Percentiles rank a stretch among this genome's conserved stretches.
These are phyloP conservation scores for Sesia apiformis DNA, from an alignment of 2,888 invertebrate species.

Conservation along the genomic window DNA sequence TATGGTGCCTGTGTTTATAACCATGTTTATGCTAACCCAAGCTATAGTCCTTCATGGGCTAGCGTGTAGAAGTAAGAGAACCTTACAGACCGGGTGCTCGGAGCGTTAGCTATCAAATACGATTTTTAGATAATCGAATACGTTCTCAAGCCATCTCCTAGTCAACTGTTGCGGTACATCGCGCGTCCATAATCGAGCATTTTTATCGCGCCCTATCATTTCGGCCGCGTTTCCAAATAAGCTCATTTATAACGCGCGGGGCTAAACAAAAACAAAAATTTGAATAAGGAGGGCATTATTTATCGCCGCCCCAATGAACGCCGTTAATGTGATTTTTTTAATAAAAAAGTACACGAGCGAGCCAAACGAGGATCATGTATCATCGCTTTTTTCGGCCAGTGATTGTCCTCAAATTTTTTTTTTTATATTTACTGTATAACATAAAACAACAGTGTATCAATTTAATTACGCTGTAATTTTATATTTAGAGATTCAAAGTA, in stretches of 20 bases:
- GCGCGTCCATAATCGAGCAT: conserved; percentile 45
- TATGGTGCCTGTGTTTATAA: too few relatives aligned
- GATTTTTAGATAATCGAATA: too few relatives aligned
- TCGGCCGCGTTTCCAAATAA: conserved; percentile 63
- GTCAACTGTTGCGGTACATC: conserved; percentile 8
- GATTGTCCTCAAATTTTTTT: conserved; percentile 56
- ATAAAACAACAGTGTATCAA: conserved; percentile 50
- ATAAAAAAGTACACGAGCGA: conserved; percentile 56
- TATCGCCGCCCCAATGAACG: conserved; percentile 74
- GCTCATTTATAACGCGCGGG: conserved; percentile 71
- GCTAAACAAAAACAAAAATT: conserved; percentile 72
- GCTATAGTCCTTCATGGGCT: too few relatives aligned
- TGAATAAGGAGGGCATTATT: conserved; percentile 75
- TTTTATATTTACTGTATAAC: conserved; percentile 42
- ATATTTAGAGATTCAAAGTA: conserved; percentile 10
- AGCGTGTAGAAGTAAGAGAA: too few relatives aligned
- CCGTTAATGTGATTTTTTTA: conserved; percentile 75
- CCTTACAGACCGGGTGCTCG: too few relatives aligned
- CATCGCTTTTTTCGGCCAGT: conserved; percentile 70
- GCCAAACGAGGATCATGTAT: conserved; percentile 73
- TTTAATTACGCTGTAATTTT: conserved; percentile 50
- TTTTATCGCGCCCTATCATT: conserved; percentile 68
- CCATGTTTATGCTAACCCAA: too few relatives aligned
- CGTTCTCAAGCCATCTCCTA: background rate
- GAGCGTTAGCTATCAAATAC: too few relatives aligned